phyloP scores from a whole-genome alignment of 2,888 invertebrate genomes.

The Anoncus sp. region DNA sequence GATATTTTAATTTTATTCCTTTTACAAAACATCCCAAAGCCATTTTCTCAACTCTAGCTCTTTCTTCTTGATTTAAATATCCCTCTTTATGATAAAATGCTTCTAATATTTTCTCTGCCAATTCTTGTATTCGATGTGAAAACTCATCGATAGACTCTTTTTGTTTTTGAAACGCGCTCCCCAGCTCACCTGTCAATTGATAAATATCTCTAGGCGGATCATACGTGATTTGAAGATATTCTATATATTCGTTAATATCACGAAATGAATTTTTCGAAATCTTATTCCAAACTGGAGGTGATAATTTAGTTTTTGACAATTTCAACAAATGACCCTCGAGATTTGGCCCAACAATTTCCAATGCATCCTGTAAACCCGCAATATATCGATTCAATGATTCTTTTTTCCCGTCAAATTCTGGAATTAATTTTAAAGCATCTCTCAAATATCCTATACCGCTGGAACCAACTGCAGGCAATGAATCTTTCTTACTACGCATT shows the following conservation, averaged over 20 bases:
- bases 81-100: background rate
- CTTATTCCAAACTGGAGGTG: slow-evolving; percentile 9
- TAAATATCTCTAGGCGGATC: slow-evolving; percentile 18
- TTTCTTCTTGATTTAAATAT: background rate
- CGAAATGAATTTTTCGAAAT: slow-evolving; percentile 17
- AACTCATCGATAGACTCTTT: slow-evolving; percentile 10
- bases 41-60: slow-evolving; percentile 4
- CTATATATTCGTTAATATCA: background rate
- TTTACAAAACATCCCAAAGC: slow-evolving; percentile 2
- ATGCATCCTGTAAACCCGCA: slow-evolving; percentile 11
- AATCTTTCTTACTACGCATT: background rate
- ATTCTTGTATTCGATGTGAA: slow-evolving; percentile 14
- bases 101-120: slow-evolving; percentile 14
- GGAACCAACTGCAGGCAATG: background rate
- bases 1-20: background rate
- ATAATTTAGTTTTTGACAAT: slow-evolving; percentile 6
- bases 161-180: slow-evolving; percentile 8
- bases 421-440: slow-evolving; percentile 19
- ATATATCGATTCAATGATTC: slow-evolving; percentile 16
- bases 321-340: background rate
- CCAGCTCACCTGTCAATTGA: slow-evolving; percentile 23
- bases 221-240: slow-evolving; percentile 21
- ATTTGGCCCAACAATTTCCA: background rate
- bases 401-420: slow-evolving; percentile 11
- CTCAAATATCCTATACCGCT: background rate